Percentiles rank a stretch among this genome's conserved stretches.
phyloP scores from a whole-genome alignment of 1,140 invertebrate genomes.

The Drosophila willistoni region DNA sequence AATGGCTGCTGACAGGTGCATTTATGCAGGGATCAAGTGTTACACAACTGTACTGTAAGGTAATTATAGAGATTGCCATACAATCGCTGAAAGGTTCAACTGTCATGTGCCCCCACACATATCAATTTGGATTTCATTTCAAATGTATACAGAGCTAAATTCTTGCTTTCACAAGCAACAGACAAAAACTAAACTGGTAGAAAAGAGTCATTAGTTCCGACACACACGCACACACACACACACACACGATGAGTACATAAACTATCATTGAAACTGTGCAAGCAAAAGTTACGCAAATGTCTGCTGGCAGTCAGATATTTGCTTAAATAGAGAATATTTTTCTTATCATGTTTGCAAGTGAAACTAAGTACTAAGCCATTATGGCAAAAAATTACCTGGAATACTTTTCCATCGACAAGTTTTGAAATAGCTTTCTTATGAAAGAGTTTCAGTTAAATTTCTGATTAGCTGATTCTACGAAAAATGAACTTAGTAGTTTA shows the following conservation, averaged over 20 bases:
- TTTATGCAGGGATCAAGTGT: constrained; percentile 14
- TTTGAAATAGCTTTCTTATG: too few relatives aligned
- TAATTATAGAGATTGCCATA: constrained; percentile 5
- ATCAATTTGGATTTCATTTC: constrained; percentile 10
- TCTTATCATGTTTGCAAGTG: too few relatives aligned
- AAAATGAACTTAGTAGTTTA: too few relatives aligned
- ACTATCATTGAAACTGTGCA: not conserved
- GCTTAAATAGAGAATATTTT: too few relatives aligned
- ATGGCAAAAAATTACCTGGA: too few relatives aligned
- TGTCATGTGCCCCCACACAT: not conserved
- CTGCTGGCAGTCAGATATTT: too few relatives aligned
- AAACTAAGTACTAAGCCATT: too few relatives aligned
- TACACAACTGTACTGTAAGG: constrained; percentile 1
- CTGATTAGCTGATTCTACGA: too few relatives aligned
- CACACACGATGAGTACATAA: not conserved
- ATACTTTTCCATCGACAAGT: too few relatives aligned
- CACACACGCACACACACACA: not conserved
- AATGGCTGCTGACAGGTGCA: constrained; percentile 19
- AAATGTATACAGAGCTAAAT: not conserved
- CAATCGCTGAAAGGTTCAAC: constrained; percentile 9
- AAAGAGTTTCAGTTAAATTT: too few relatives aligned
- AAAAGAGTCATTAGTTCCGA: not conserved
- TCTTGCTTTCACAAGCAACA: not conserved
- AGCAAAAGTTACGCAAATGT: not conserved
- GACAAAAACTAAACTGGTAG: not conserved